Base-by-base conservation (phyloP, 2,888 invertebrate genomes). In the Diloba caeruleocephala region DNA sequence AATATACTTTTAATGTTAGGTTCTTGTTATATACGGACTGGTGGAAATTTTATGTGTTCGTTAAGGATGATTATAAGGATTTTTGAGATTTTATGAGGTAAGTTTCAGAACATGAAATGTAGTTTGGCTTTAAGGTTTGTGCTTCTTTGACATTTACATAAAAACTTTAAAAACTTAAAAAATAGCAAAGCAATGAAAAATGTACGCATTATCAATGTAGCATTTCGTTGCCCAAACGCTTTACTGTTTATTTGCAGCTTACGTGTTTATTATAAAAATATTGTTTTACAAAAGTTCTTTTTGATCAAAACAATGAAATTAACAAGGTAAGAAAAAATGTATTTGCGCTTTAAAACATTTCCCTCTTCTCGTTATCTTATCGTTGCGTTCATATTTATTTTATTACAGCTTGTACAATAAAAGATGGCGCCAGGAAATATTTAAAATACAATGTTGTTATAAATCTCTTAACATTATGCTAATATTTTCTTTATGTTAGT, bases 11-110 rank as follows among this genome's bases (percentile, higher is more conserved):
- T 8, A 48, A 48, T 31, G 33, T 37, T 42, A 61, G 0, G 15
- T 43, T 14, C 59, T 37, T 55, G 70, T 60, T 70, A 55, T 25
- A 68, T 45, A 34, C 50, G 29, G 10, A 43, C 29, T 37, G 49
- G 74, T 71, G 74, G 34, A 42, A 25, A 50, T 46, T 57, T 43
- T 36, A 66, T 39, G 75, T 72, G 72, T 41, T 42, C 36, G 29
- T 45, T 55, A 46, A 62, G 52, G 48, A 71, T 66, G 71, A 62
- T 73, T 53, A 55, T 64, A 66, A 62, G 71, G 69, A 69, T 74
- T 57, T 58, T 39, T 54, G 38, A 50, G 37, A 54, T 28, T 62
- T 74, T 74, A 74, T 76, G 68, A 74, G 76, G 74, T 74, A 48
- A 76, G 74, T 76, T 58, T 36, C 19, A 26, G 25, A 36, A 33